Evolutionary conservation across 1,140 invertebrate genomes (phyloP), one percentile per base, ranked within the genome.

Genomic region (Popillia japonica): DNA sequence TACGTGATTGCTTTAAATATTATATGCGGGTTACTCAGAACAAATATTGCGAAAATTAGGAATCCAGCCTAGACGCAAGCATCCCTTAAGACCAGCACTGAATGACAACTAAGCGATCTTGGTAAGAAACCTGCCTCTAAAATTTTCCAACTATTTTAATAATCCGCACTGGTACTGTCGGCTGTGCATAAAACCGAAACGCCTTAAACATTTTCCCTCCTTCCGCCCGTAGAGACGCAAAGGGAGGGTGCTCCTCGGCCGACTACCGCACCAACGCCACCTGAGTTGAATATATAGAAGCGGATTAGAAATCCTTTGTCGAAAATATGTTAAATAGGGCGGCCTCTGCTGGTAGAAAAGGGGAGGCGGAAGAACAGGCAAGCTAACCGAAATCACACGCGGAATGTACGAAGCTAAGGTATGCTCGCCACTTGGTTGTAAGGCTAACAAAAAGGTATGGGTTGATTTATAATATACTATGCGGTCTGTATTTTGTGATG

Each of bases 121-220:
- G 61, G 61, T 34, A 68, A n/a, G 10, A 20, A 22, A 68, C 17
- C 27, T 68, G 22, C 27, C 27, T 22, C 61, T 34, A 34, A 68
- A 68, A 68, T 68, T 68, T 68, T 68, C 61, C 61, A 68, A 68
- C 61, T 68, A 68, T 68, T 68, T 68, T 68, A 68, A 68, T 68
- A 68, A 68, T 34, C 61, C 61, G 22, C 6, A 22, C 6, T 14
- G 61, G 20, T 68, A 22, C 7, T 34, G 61, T 68, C 48, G 27
- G 22, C 22, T 22, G 17, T 68, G 11, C 27, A 20, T 34, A 14
- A 27, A 68, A 55, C 48, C 14, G 48, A 14, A 17, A 17, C 14
- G 17, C 14, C 48, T 55, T 17, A 11, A 17, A 17, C 17, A 55
- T 17, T 17, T n/a, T 22, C 61, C 7, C 20, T 27, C 22, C 3